Base-by-base conservation (phyloP, 2,797 vertebrate species). In the Sus cebifrons region DNA sequence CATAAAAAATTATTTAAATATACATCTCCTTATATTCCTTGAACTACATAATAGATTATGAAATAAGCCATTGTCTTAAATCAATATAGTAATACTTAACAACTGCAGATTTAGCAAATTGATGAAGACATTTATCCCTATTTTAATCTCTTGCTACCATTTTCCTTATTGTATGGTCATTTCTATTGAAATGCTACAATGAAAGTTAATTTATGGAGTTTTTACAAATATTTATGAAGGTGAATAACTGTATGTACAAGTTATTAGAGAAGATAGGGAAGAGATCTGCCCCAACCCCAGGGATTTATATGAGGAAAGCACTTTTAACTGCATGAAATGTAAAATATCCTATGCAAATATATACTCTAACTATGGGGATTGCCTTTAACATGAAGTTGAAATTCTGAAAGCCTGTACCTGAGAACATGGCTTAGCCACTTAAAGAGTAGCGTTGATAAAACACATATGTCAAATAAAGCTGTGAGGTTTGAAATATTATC, bases 381-480 rank as follows among this genome's bases (percentile, higher is more conserved):
- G 18, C 29, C 89, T 91, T 94, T 60, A 71, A 96, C 89, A 71
- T 32, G 25, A 88, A 36, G 29, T 56, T 85, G 49, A 93, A 93
- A 85, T 73, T 81, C 84, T 52, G 2, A 44, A 58, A 82, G 14
- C 8, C 83, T 73, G 17, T 17, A 78, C 78, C 11, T 86, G 27
- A 83, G 74, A 62, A 56, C 52, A 64, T 56, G 58, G 40, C 0
- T 78, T 49, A 91, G 73, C 64, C 71, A 73, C 64, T 71, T 93
- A 88, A 77, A 70, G 25, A 78, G 54, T 40, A 89, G 17, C 44
- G 27, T 5, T 86, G 49, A 87, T 52, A 49, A 86, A 93, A 89
- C 58, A 77, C 25, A 62, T 71, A 71, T 92, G 90, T 96, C 88
- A 94, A 93, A 86, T 95, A 74, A 71, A 87, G 18, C 60, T 32